phyloP scores from a whole-genome alignment of 2,888 invertebrate species.

The Stictocephala bisonia region DNA sequence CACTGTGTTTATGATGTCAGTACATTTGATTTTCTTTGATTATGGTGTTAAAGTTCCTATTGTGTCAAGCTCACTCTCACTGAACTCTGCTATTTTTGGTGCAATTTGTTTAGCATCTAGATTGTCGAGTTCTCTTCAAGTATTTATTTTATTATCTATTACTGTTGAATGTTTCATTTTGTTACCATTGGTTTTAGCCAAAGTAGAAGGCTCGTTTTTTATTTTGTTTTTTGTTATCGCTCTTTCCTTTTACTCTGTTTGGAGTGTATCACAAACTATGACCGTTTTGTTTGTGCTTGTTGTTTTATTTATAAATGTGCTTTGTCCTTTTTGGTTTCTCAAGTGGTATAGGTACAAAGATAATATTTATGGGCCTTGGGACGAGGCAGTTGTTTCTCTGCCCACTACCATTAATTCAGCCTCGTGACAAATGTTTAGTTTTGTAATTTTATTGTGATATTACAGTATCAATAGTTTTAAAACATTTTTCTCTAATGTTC shows the following conservation, averaged over 20 bases:
- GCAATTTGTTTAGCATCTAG: constrained; percentile 95
- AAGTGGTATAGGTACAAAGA: constrained; percentile 83
- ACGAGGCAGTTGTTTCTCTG: constrained; percentile 81
- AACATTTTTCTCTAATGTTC: too few species aligned
- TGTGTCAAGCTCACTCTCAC: constrained; percentile 90
- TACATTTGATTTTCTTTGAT: constrained; percentile 92
- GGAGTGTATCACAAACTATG: constrained; percentile 69
- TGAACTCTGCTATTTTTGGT: constrained; percentile 95
- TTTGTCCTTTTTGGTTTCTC: constrained; percentile 82
- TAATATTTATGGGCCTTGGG: constrained; percentile 98
- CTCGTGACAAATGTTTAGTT: too few species aligned
- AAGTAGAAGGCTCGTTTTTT: constrained; percentile 70
- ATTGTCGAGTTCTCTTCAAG: constrained; percentile 84
- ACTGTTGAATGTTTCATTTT: constrained; percentile 91
- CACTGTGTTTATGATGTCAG: constrained; percentile 85
- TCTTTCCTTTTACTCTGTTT: constrained; percentile 65
- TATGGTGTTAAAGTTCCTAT: constrained; percentile 90
- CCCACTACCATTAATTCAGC: constrained; percentile 61
- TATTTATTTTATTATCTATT: constrained; percentile 89
- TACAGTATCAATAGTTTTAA: too few species aligned
- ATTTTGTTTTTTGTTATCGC: constrained; percentile 68
- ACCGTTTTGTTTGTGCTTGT: constrained; percentile 72
- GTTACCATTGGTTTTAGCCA: constrained; percentile 81
- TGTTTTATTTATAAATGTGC: constrained; percentile 74
- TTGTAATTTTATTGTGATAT: too few species aligned